phyloP scores from a whole-genome alignment of 2,888 invertebrate genomes.

The Sinelater perroti region DNA sequence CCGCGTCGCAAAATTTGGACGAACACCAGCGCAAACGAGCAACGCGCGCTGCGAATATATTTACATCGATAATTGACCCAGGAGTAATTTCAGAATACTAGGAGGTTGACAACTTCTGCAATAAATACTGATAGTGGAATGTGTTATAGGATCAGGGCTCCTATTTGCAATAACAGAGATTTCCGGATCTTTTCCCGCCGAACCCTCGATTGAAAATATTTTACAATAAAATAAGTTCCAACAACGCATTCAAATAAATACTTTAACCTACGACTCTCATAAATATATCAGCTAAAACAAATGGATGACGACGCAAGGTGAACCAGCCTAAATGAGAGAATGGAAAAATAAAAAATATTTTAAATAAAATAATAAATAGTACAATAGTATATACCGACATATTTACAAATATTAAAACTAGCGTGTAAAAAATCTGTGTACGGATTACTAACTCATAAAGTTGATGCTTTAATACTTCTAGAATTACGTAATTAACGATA shows the following conservation, averaged over 20 bases:
- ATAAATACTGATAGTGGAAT: constrained; percentile 57
- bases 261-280: constrained; percentile 41
- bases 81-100: constrained; percentile 11
- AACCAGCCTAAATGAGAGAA: constrained; percentile 34
- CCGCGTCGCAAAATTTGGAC: constrained; percentile 9
- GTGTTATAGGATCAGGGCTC: constrained; percentile 42
- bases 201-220: constrained; percentile 19
- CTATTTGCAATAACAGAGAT: constrained; percentile 6
- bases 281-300: constrained; percentile 47
- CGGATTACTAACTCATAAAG: constrained; percentile 23
- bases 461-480: constrained; percentile 25
- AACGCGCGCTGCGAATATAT: not conserved
- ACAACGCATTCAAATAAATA: constrained; percentile 30
- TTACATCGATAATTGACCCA: constrained; percentile 13
- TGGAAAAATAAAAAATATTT: constrained; percentile 39
- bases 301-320: constrained; percentile 45
- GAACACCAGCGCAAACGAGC: not conserved
- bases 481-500: constrained; percentile 27
- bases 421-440: constrained; percentile 31
- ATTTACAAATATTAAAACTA: constrained; percentile 45
- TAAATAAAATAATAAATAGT: constrained; percentile 40
- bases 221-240: constrained; percentile 19
- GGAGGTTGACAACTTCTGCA: constrained; percentile 50
- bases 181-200: not conserved
- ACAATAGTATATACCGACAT: constrained; percentile 36